phyloP scores from a whole-genome alignment of 1,140 invertebrate genomes.

The Rhopalosiphum maidis region DNA sequence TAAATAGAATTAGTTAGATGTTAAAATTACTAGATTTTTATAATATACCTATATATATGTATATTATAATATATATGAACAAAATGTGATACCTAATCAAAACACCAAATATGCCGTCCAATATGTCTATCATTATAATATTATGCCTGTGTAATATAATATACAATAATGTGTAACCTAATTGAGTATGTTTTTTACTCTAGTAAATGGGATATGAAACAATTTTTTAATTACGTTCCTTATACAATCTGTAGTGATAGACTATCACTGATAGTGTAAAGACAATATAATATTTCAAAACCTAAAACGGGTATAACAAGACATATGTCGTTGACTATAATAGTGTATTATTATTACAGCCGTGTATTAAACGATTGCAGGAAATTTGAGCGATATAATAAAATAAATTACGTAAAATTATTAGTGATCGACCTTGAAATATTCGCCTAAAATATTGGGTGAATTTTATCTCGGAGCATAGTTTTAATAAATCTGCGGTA shows the following conservation, averaged over 20 bases:
- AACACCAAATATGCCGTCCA: constrained; percentile 29
- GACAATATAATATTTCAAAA: constrained; percentile 11
- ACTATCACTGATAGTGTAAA: neutral
- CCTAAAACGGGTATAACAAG: neutral
- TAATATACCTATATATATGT: neutral
- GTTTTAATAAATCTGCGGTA: neutral
- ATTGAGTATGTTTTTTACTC: neutral
- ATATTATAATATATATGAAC: neutral
- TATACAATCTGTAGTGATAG: neutral
- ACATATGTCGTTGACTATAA: too few relatives aligned
- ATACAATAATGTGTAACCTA: neutral
- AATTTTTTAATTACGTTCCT: neutral
- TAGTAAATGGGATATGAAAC: neutral
- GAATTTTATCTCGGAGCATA: neutral
- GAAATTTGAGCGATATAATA: neutral
- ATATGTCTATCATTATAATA: constrained; percentile 17
- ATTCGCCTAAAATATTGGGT: neutral
- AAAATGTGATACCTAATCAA: constrained; percentile 53
- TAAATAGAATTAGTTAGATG: neutral
- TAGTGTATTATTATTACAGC: too few relatives aligned
- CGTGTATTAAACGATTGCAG: too few relatives aligned
- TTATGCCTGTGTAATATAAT: constrained; percentile 14
- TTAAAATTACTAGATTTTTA: neutral
- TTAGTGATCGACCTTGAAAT: neutral
- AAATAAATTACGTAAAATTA: neutral